Conservation (phyloP, 2,888 invertebrate genomes). For the Troides helena region DNA sequence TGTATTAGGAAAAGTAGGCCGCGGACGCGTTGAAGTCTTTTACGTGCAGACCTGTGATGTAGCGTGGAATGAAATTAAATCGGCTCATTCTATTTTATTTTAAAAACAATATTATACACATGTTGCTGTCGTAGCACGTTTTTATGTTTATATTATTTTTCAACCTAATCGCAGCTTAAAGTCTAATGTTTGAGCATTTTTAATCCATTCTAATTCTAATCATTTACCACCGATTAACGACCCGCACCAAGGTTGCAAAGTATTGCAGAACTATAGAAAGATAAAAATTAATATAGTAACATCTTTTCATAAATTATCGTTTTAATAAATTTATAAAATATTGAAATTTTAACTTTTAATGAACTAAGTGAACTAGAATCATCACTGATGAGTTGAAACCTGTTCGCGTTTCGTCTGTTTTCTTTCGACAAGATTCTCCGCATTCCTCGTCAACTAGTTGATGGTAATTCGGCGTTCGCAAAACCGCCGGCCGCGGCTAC, state of each 20-base stretch:
- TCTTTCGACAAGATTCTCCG: constrained; percentile 16
- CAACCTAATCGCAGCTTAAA: neutral
- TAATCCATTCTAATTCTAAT: neutral
- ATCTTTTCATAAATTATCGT: neutral
- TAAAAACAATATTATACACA: no score
- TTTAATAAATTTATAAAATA: neutral
- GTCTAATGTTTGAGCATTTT: neutral
- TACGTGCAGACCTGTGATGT: constrained; percentile 5
- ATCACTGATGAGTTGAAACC: constrained; percentile 1
- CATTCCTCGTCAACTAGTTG: constrained; percentile 16
- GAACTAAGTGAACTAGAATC: neutral
- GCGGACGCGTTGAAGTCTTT: constrained; percentile 26
- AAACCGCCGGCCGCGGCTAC: constrained; percentile 5
- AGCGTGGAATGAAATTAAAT: no score
- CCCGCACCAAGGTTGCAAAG: no score
- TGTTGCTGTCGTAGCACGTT: no score
- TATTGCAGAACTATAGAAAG: no score
- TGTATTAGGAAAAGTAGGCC: no score
- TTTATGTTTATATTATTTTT: no score
- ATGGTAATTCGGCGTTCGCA: constrained; percentile 20
- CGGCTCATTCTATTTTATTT: no score
- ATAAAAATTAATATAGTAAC: neutral
- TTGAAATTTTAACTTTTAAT: neutral
- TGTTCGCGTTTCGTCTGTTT: constrained; percentile 4
- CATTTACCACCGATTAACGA: no score